These are phyloP conservation scores for Drosophila serrata DNA, from an alignment of 1,140 invertebrate species.

Conservation along the genomic window DNA sequence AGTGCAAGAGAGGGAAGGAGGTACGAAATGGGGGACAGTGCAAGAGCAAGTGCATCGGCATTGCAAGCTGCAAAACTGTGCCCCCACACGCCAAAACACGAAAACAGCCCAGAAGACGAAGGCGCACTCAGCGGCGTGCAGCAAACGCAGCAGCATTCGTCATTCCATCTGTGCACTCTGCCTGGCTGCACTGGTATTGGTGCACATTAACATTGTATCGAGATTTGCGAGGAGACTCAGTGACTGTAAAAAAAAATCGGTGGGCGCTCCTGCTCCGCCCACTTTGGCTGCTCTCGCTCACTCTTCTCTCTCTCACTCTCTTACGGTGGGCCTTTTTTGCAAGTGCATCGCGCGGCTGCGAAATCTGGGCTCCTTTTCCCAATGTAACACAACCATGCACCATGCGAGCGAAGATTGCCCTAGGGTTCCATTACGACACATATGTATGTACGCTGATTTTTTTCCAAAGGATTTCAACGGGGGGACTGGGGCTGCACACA, in stretches of 20 bases:
- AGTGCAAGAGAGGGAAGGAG: not conserved
- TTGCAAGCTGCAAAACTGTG: constrained; percentile 42
- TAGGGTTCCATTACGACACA: constrained; percentile 73
- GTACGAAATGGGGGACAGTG: not conserved
- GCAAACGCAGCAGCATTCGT: constrained; percentile 54
- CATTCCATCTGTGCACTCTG: constrained; percentile 19
- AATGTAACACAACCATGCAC: constrained; percentile 85
- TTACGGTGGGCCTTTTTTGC: constrained; percentile 37
- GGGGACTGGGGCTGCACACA: not conserved
- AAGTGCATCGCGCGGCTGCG: constrained; percentile 72
- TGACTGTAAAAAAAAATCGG: constrained; percentile 53
- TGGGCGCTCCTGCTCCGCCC: constrained; percentile 72
- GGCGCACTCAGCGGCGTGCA: constrained; percentile 69
- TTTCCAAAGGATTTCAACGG: constrained; percentile 39
- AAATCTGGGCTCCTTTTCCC: constrained; percentile 85
- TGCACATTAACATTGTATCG: constrained; percentile 38
- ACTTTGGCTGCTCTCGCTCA: constrained; percentile 21
- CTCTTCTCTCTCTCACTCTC: constrained; percentile 22
- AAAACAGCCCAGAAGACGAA: constrained; percentile 75
- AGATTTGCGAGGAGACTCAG: constrained; percentile 41
- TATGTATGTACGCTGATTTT: constrained; percentile 42
- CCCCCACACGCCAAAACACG: constrained; percentile 70
- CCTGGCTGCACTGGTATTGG: constrained; percentile 14
- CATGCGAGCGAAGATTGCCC: constrained; percentile 79
- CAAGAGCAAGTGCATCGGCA: constrained; percentile 51